Percentiles rank a stretch among this genome's conserved stretches.
These are phyloP conservation scores for Platichthys stellatus DNA, from an alignment of 2,113 vertebrate genomes.

Conservation along the genomic window DNA sequence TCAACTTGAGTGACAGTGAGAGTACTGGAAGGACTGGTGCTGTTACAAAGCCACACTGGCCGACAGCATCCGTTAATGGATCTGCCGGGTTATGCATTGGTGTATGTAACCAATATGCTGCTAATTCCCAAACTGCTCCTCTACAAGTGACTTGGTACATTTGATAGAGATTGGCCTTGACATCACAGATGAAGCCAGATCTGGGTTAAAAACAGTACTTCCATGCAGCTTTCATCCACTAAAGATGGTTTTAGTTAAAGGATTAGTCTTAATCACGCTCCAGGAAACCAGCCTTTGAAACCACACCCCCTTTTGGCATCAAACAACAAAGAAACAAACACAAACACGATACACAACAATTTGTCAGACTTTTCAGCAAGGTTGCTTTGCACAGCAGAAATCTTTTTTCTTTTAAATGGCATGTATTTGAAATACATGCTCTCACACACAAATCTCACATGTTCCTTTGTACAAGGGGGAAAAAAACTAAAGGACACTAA, in stretches of 20 bases:
- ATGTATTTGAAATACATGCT: constrained; percentile 61
- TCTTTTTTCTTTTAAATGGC: constrained; percentile 53
- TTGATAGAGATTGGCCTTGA: constrained; percentile 50
- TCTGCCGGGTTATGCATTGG: constrained; percentile 29
- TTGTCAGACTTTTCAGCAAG: constrained; percentile 65
- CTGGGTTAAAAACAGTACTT: constrained; percentile 66
- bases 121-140: constrained; percentile 53
- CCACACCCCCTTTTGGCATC: constrained; percentile 79
- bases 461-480: constrained; percentile 59
- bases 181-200: constrained; percentile 63
- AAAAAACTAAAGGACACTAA: not conserved
- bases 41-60: constrained; percentile 36
- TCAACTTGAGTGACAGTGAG: constrained; percentile 52
- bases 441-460: constrained; percentile 47
- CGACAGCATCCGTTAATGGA: constrained; percentile 8
- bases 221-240: constrained; percentile 64
- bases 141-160: constrained; percentile 57
- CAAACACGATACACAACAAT: constrained; percentile 66
- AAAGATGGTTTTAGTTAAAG: constrained; percentile 70
- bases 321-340: constrained; percentile 73
- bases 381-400: constrained; percentile 68
- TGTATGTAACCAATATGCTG: constrained; percentile 43
- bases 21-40: constrained; percentile 55
- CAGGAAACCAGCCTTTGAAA: constrained; percentile 67
- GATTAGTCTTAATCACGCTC: constrained; percentile 63